Conservation (phyloP, 2,888 invertebrate species). For the Mesodorylaimus sp. region DNA sequence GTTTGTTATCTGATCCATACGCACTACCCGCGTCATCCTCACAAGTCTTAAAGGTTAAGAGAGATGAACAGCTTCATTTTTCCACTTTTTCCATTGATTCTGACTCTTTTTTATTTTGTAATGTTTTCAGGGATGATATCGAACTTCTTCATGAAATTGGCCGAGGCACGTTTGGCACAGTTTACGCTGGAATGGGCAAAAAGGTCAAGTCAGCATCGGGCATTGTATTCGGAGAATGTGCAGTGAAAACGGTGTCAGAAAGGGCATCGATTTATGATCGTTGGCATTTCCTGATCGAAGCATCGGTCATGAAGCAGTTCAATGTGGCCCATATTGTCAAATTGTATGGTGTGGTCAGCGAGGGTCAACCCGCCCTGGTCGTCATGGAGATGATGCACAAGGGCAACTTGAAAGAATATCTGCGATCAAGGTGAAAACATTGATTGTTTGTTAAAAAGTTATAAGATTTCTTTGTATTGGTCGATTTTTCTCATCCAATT, state of each 20-base stretch:
- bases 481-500: no score
- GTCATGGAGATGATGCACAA: conserved; percentile 93
- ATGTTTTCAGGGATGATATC: conserved; percentile 36
- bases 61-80: no score
- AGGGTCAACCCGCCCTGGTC: conserved; percentile 74
- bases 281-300: conserved; percentile 25
- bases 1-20: no score
- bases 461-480: no score
- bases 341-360: conserved; percentile 65
- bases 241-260: conserved; percentile 25
- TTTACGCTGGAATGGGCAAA: conserved; percentile 54
- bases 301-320: conserved; percentile 25
- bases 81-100: no score
- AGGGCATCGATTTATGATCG: conserved; percentile 17
- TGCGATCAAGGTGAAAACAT: conserved; percentile 15
- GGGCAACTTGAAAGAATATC: conserved; percentile 25
- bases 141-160: conserved; percentile 52
- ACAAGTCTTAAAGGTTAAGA: no score
- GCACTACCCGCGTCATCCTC: no score
- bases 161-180: conserved; percentile 63
- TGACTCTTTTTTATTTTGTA: no score
- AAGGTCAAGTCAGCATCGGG: conserved; percentile 35
- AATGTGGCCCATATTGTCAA: conserved; percentile 43
- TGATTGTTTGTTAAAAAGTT: no score
- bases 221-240: conserved; percentile 23